Evolutionary conservation across 1,140 invertebrate genomes (phyloP), one percentile per base, ranked within the genome.

Genomic region (Saxidomus purpurata): DNA sequence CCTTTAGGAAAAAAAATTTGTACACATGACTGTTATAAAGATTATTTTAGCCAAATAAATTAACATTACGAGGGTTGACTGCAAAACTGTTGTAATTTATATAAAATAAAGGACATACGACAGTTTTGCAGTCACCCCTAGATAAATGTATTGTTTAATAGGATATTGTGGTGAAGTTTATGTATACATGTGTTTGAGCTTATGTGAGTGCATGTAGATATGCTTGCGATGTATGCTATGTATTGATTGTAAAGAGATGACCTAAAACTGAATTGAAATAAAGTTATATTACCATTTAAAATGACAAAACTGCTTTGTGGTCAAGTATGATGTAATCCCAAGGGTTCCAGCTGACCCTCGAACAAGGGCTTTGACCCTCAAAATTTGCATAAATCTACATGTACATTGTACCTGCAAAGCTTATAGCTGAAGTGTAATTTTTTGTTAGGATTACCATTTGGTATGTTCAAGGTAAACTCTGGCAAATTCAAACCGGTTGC

Each of bases 1-100:
- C 22, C 8, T 76, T 52, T 82, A 82, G 55, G 61, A 49, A 38
- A 38, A 49, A 59, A 67, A 82, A 43, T n/a, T 8, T 55, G 52
- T 55, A 55, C n/a, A 63, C 59, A 63, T 28, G 25, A n/a, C n/a
- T 63, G 25, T n/a, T 25, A 63, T n/a, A 63, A n/a, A 63, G 25
- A 63, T 63, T 63, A 25, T 63, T 63, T 63, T 63, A 63, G 59
- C 59, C 59, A 63, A 63, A 63, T 63, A 63, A 28, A 63, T 63
- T 63, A 25, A 63, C 52, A 55, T 55, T 55, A 55, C n/a, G n/a
- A n/a, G n/a, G n/a, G n/a, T n/a, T n/a, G n/a, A n/a, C n/a, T n/a
- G n/a, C n/a, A n/a, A n/a, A n/a, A n/a, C n/a, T n/a, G n/a, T n/a
- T n/a, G n/a, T n/a, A n/a, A n/a, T n/a, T n/a, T n/a, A n/a, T n/a